Base-by-base conservation (phyloP, 2,113 vertebrate species). In the Catagonus wagneri region DNA sequence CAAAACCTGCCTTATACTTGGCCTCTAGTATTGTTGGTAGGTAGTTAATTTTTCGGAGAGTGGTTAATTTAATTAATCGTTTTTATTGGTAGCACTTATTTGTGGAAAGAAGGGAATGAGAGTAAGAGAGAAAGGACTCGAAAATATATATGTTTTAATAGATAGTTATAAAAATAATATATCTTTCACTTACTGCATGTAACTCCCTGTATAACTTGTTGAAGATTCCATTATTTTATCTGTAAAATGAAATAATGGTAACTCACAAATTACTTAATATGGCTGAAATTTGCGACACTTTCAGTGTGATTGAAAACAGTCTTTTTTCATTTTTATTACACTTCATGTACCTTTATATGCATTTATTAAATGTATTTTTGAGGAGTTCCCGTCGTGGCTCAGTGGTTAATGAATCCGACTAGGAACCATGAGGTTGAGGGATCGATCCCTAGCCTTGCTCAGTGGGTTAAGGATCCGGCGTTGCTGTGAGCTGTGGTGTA, bases 321-420 rank as follows among this genome's bases (percentile, higher is more conserved):
- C 6, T 52, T 90, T 90, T 78, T 68, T 66, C 58, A 39, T 75
- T 85, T 63, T 72, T 66, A 63, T 66, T 17, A 44, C 58, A 84
- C 39, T 86, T 93, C 50, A 79, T 22, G 83, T 89, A 86, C 27
- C 34, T 74, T 87, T 78, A 56, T 4, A n/a, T 68, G 25, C 29
- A 79, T 27, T 87, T 95, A 27, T 94, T 93, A 81, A 92, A 56
- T 91, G 27, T 60, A 72, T 34, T 96, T 79, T 83, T n/a, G n/a
- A n/a, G n/a, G n/a, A n/a, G n/a, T n/a, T n/a, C n/a, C n/a, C n/a
- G n/a, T n/a, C n/a, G n/a, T n/a, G n/a, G n/a, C n/a, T n/a, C n/a
- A n/a, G n/a, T n/a, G n/a, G n/a, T n/a, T n/a, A n/a, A n/a, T n/a
- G n/a, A n/a, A n/a, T n/a, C n/a, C n/a, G n/a, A n/a, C n/a, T n/a